Conservation (phyloP, 2,797 vertebrate genomes). For the Sphaeramia orbicularis region DNA sequence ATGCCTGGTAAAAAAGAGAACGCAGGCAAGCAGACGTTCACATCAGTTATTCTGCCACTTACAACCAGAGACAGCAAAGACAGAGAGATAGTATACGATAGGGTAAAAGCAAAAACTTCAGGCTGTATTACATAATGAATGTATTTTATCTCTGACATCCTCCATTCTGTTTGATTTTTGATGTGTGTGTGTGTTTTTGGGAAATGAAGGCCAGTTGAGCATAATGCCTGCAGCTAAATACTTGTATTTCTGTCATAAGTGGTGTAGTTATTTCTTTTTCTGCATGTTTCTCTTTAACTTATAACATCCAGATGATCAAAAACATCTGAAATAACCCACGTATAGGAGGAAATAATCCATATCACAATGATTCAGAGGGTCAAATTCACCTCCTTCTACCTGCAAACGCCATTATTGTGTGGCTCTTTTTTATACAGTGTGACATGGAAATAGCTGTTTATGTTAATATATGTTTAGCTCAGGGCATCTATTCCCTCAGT, state of each 20-base stretch:
- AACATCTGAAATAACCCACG: background rate
- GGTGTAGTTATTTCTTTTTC: conserved; percentile 3
- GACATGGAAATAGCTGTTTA: conserved; percentile 47
- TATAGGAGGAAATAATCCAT: background rate
- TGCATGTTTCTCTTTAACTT: conserved; percentile 35
- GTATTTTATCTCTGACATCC: conserved; percentile 8
- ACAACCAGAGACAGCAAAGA: background rate
- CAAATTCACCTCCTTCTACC: background rate
- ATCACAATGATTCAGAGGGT: background rate
- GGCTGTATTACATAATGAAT: conserved; percentile 12
- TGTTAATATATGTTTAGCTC: conserved; percentile 64
- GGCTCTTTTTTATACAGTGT: conserved; percentile 7
- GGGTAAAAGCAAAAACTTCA: conserved; percentile 3
- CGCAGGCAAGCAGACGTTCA: background rate
- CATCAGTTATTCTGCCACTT: background rate
- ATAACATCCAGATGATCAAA: conserved; percentile 22
- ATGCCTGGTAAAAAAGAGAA: conserved; percentile 17
- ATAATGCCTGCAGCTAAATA: conserved; percentile 12
- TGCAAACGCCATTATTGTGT: conserved; percentile 13
- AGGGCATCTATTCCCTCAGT: conserved; percentile 62
- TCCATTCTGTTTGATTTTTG: conserved; percentile 7
- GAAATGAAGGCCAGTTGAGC: conserved; percentile 20
- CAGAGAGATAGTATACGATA: background rate
- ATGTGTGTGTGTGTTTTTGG: conserved; percentile 18
- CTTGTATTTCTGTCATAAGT: conserved; percentile 11